Percentiles rank a stretch among this genome's conserved stretches.
These are phyloP conservation scores for Beaufortia kweichowensis DNA, from an alignment of 2,113 vertebrate species.

Conservation along the genomic window DNA sequence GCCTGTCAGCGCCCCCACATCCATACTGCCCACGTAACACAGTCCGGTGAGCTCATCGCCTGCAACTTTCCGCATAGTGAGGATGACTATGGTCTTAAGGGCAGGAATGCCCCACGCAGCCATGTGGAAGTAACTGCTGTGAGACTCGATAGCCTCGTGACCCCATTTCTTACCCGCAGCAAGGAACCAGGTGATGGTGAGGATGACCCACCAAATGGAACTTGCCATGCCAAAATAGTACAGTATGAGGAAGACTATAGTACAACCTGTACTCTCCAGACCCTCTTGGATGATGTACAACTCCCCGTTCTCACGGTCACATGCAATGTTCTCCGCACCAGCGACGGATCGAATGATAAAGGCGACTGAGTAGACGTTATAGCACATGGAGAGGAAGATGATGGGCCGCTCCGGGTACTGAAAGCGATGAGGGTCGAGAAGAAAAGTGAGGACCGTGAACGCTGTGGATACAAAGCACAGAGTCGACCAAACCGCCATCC, in stretches of 20 bases:
- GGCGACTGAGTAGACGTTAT: conserved; percentile 94
- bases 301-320: conserved; percentile 88
- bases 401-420: conserved; percentile 97
- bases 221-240: conserved; percentile 99
- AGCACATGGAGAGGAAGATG: conserved; percentile 99
- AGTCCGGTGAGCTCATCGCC: conserved; percentile 95
- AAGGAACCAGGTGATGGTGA: conserved; percentile 97
- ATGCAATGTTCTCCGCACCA: conserved; percentile 91
- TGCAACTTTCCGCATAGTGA: conserved; percentile 94
- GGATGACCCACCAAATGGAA: conserved; percentile 96
- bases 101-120: conserved; percentile 95
- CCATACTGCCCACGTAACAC: conserved; percentile 94
- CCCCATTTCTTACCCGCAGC: conserved; percentile 98
- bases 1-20: conserved; percentile 82
- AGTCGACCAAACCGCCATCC: conserved; percentile 96
- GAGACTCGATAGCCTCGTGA: conserved; percentile 95
- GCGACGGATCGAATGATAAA: conserved; percentile 94
- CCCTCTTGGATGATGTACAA: conserved; percentile 95
- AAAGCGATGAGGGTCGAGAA: conserved; percentile 94
- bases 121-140: conserved; percentile 98
- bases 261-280: conserved; percentile 93
- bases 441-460: conserved; percentile 96
- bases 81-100: conserved; percentile 92
- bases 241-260: conserved; percentile 94
- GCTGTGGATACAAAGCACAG: conserved; percentile 94